These are phyloP conservation scores for Brachylomia viminalis DNA, from an alignment of 2,888 invertebrate species.

Conservation along the genomic window DNA sequence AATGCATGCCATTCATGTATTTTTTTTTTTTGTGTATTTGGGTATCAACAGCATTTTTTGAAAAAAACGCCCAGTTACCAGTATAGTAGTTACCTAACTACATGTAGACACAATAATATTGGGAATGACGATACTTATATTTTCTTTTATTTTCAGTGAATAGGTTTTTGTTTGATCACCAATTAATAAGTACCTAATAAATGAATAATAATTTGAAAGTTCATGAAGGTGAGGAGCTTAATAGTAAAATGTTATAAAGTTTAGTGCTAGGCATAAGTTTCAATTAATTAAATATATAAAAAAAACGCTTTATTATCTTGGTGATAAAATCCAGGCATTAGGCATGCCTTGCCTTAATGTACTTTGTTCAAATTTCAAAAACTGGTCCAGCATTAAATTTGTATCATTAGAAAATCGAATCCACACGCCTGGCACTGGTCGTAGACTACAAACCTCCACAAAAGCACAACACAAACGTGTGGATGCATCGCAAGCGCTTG, in stretches of 20 bases:
- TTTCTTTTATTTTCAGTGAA: constrained; percentile 76
- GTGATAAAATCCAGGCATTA: constrained; percentile 31
- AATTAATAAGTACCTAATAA: constrained; percentile 45
- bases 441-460: background rate
- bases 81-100: background rate
- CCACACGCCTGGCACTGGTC: background rate
- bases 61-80: constrained; percentile 8
- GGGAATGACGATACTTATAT: constrained; percentile 16
- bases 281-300: background rate
- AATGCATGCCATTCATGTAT: background rate
- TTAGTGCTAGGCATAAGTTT: constrained; percentile 41
- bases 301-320: background rate
- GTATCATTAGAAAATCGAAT: constrained; percentile 4
- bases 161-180: constrained; percentile 67
- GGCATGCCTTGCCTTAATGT: constrained; percentile 59
- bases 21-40: background rate
- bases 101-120: constrained; percentile 1
- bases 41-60: background rate
- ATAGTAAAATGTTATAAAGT: constrained; percentile 32
- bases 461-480: background rate
- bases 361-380: constrained; percentile 35
- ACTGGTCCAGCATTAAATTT: constrained; percentile 31
- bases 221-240: constrained; percentile 66
- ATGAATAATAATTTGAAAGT: constrained; percentile 50
- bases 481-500: background rate